phyloP scores from a whole-genome alignment of 2,797 vertebrate species.

The Serranus cabrilla region DNA sequence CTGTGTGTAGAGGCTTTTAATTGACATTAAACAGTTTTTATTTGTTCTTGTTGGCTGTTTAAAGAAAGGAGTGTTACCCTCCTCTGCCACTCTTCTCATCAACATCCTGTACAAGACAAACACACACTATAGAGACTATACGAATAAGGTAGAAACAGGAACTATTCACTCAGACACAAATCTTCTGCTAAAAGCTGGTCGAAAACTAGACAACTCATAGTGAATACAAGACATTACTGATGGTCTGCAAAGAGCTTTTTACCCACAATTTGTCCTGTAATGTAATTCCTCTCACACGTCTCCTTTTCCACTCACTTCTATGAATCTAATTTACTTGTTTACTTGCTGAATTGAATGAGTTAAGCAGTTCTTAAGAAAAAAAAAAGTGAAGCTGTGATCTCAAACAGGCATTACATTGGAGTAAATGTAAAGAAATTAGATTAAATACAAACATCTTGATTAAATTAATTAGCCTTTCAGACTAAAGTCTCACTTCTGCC shows the following conservation, averaged over 20 bases:
- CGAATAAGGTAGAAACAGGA: neutral
- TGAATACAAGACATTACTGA: neutral
- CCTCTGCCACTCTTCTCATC: neutral
- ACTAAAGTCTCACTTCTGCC: neutral
- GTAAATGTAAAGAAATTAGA: slow-evolving; percentile 20
- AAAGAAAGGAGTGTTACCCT: neutral
- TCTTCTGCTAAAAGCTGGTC: too few relatives aligned
- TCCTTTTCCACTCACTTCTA: too few relatives aligned
- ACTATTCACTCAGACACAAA: neutral
- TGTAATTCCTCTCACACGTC: neutral
- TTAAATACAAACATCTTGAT: neutral
- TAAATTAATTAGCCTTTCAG: neutral
- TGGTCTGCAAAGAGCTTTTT: neutral
- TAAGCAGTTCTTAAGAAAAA: neutral
- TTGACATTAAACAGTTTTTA: neutral
- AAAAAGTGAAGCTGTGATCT: neutral
- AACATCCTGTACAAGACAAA: neutral
- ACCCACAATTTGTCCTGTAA: neutral
- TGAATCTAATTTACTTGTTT: slow-evolving; percentile 19
- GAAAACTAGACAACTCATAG: too few relatives aligned
- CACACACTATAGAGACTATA: neutral
- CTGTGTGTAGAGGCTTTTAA: too few relatives aligned
- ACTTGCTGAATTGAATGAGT: neutral
- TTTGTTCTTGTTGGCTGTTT: neutral
- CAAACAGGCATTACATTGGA: neutral